Evolutionary conservation across 1,140 invertebrate species (phyloP), one percentile per base, ranked within the genome.

Genomic region (Colletes gigas): DNA sequence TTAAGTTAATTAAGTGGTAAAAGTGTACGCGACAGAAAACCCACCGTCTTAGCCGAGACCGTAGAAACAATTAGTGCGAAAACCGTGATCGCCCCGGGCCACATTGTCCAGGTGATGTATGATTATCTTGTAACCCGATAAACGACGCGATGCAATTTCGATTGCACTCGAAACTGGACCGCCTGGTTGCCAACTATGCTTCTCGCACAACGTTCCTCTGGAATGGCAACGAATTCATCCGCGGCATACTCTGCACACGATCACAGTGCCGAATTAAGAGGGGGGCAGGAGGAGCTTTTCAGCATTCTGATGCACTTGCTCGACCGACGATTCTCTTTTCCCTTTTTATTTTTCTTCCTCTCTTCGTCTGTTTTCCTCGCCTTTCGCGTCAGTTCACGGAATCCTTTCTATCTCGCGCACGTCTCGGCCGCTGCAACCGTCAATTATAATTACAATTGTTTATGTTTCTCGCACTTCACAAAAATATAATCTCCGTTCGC

Each of bases 191-290:
- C 71, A 84, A 88, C 84, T 82, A 83, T 80, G 69, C 44, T 82
- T 84, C 81, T 80, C 83, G 70, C 88, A 79, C 81, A 88, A 75
- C 75, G 72, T 82, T 85, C 76, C 65, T 67, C 66, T 78, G 85
- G 74, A 90, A 88, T 88, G 84, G 77, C 86, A 88, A 87, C 82
- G 84, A 86, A 89, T 87, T 88, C 78, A 85, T 84, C 81, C 69
- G 70, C 86, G 76, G 62, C 75, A 74, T 78, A 75, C 87, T 85
- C 75, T 62, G 67, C 54, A 19, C 15, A 47, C 60, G 75, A 78
- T 77, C 68, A 41, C 67, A 73, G 14, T 76, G 57, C 67, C 82
- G 75, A 84, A 86, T 81, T 82, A 84, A 79, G 75, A 82, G 77
- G 77, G 84, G 84, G 70, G 41, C 60, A 55, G n/a, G 21, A 75